Base-by-base conservation (phyloP, 2,888 invertebrate species). In the Bedellia somnulentella region DNA sequence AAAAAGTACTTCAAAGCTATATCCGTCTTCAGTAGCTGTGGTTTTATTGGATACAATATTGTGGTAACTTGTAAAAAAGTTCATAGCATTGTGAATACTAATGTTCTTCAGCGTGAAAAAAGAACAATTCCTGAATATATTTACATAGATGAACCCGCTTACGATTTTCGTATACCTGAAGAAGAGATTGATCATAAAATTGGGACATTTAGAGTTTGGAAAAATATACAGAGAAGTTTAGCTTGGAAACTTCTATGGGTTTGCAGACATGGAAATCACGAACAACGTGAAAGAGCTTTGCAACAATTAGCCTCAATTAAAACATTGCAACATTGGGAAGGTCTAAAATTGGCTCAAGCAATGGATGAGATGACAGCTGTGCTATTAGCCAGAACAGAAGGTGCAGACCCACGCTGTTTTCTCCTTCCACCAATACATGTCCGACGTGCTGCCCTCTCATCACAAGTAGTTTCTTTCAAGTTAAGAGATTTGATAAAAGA, bases 351-450 rank as follows among this genome's bases (percentile, higher is more conserved):
- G 35, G 89, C 93, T 4, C 89, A 91, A 61, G 85, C 87, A 38
- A 79, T 89, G 42, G 87, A 91, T 63, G 79, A 82, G 26, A 76
- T 80, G 40, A 90, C 90, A 1, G 86, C 89, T 2, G 82, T 91
- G 1, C 82, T 86, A 2, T 68, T 94, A 29, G 92, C 93, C 0
- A 77, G 92, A 41, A 82, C 83, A 2, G 58, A 68, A 22, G 81
- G 82, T 23, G 84, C 81, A 2, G 87, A 92, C 59, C 59, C 80
- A 9, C 78, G 87, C 30, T 86, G 89, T 54, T 92, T 93, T 49
- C 57, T 87, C 22, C 83, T 85, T 5, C 85, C 89, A 3, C 85
- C 85, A 1, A 62, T 79, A 25, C 67, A 73, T 35, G 63, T 75
- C 1, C 51, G 73, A 5, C 56, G 57, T 46, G 70, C 57, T 8